Conservation (phyloP, 2,888 invertebrate genomes). For the Hirtodrosophila duncani region DNA sequence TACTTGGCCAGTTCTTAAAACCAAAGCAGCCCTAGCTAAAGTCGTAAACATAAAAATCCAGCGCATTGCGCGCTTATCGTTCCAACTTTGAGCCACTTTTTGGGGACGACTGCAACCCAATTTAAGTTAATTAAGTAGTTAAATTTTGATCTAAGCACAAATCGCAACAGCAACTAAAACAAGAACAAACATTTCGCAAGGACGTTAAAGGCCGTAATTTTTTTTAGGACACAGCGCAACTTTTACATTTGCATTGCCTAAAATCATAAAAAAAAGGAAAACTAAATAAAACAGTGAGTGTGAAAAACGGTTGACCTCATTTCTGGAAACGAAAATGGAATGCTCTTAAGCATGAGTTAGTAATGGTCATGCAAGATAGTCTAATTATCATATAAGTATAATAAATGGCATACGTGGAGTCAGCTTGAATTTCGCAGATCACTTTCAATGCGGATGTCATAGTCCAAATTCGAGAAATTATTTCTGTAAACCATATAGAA, state of each 20-base stretch:
- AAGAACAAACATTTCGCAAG: neutral
- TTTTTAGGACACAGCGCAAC: slow-evolving; percentile 4
- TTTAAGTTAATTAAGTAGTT: slow-evolving; percentile 52
- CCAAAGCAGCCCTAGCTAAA: slow-evolving; percentile 5
- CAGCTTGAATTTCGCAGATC: no score
- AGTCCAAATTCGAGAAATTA: no score
- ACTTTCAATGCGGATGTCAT: no score
- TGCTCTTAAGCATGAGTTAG: no score
- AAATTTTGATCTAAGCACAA: slow-evolving; percentile 41
- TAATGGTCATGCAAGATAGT: no score
- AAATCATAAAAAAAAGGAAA: slow-evolving; percentile 13
- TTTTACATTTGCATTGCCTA: slow-evolving; percentile 16
- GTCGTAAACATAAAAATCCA: slow-evolving; percentile 46
- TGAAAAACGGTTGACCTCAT: no score
- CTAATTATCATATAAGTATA: no score
- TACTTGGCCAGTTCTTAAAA: slow-evolving; percentile 21
- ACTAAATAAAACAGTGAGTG: no score
- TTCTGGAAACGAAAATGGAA: neutral
- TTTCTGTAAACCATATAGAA: no score
- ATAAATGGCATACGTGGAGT: no score
- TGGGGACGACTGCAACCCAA: slow-evolving; percentile 21
- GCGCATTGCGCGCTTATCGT: slow-evolving; percentile 36
- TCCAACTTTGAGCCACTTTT: slow-evolving; percentile 18
- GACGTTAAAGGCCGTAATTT: slow-evolving; percentile 10
- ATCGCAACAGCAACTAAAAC: slow-evolving; percentile 29